Evolutionary conservation across 35 echinoderm and acorn worm species (phyloP).

Genomic region (Holothuria glaberrima): DNA sequence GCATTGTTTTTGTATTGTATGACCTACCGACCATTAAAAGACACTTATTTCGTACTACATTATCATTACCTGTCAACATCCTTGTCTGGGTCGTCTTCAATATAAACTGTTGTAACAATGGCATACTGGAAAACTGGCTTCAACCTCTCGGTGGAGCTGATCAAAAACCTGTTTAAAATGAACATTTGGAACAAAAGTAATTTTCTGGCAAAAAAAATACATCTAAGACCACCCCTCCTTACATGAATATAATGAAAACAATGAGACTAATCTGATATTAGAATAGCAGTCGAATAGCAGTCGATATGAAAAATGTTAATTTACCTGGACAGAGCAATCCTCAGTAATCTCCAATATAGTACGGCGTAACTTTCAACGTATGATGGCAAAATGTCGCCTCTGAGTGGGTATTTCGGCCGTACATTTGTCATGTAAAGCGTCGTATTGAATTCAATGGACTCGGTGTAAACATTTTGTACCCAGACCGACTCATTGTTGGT

Average conservation of each 20-base stretch:
- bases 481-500: constrained; percentile 58
- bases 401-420: constrained; percentile 52
- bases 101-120: constrained; percentile 65
- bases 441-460: constrained; percentile 73
- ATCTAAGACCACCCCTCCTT: background rate
- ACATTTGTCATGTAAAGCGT: constrained; percentile 88
- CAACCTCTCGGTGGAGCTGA: constrained; percentile 73
- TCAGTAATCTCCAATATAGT: constrained; percentile 71
- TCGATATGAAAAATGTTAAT: too few species aligned
- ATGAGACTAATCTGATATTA: background rate
- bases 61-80: constrained; percentile 70
- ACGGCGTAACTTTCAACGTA: constrained; percentile 73
- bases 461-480: constrained; percentile 54
- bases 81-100: constrained; percentile 63
- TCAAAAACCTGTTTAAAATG: constrained; percentile 50
- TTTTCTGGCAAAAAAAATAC: background rate
- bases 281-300: background rate
- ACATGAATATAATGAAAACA: too few species aligned
- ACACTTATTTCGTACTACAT: background rate
- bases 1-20: too few species aligned
- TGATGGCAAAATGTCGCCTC: constrained; percentile 27
- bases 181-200: background rate
- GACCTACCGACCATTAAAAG: too few species aligned
- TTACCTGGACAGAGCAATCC: constrained; percentile 76
- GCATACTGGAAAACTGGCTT: constrained; percentile 79